Base-by-base conservation (phyloP, 2,888 invertebrate genomes). In the Chydorus sphaericus region DNA sequence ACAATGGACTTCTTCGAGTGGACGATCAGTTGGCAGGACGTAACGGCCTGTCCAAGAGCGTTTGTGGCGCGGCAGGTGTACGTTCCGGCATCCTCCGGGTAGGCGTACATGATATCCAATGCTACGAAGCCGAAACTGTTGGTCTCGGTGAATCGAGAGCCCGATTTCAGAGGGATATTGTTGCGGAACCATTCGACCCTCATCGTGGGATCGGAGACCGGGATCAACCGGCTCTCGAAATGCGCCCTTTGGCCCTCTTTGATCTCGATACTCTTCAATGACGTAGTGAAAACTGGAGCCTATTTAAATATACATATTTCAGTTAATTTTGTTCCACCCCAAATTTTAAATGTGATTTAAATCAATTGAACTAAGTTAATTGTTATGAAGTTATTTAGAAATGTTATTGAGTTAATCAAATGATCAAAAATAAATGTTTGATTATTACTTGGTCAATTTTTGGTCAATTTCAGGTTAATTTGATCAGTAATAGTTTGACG, bases 121-220 rank as follows among this genome's bases (percentile, higher is more conserved):
- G 94, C 91, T 14, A 96, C 94, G 68, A 92, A 97, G 44, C 97
- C 97, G 69, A 98, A 97, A 71, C 91, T 96, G 67, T 93, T 89
- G 8, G 91, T 90, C 71, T 94, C 91, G 11, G 89, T 87, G 69
- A 96, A 97, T 64, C 97, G 81, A 7, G 93, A 92, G 39, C 94
- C 93, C 60, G 89, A 88, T 70, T 91, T 90, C 1, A 93, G 76
- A 0, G 91, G 87, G 62, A 79, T 77, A 64, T 88, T 89, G 66
- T 94, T 92, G 66, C 91, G 88, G 73, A 86, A 91, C 93, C 94
- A 94, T 71, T 92, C 90, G 1, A 94, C 90, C 69, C 85, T 87
- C 83, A 94, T 83, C 2, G 88, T 86, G 1, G 88, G 76, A 71
- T 94, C 94, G 8, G 90, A 92, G 16, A 92, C 91, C 5, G 94